Percentiles rank a stretch among this genome's conserved stretches.
Evolutionary conservation across 2,888 invertebrate species (phyloP).

Genomic region (Phanerotoma sp.): DNA sequence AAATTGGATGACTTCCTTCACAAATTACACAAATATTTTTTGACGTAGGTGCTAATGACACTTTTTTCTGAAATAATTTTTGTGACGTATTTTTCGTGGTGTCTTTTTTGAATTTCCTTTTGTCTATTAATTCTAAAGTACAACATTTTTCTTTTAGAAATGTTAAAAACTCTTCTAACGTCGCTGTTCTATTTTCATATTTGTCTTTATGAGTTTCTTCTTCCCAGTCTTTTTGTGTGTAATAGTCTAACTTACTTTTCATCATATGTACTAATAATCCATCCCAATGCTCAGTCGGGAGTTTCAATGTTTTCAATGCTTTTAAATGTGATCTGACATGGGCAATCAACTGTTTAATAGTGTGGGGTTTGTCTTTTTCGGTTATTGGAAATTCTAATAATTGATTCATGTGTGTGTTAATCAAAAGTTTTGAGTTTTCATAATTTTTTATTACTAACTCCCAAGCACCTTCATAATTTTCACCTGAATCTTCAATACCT

Average conservation of each 20-base stretch:
- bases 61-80: too few species aligned
- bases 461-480: slow-evolving; percentile 20
- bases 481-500: slow-evolving; percentile 9
- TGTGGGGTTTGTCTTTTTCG: slow-evolving; percentile 18
- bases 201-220: slow-evolving; percentile 18
- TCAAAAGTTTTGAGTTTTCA: slow-evolving; percentile 13
- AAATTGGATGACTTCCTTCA: too few species aligned
- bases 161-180: slow-evolving; percentile 18
- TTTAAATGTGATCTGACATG: slow-evolving; percentile 31
- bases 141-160: slow-evolving; percentile 20
- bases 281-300: slow-evolving; percentile 37
- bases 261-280: slow-evolving; percentile 34
- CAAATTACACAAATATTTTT: too few species aligned
- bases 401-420: slow-evolving; percentile 22
- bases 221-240: slow-evolving; percentile 35
- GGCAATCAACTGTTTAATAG: slow-evolving; percentile 29
- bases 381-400: slow-evolving; percentile 21
- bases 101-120: not conserved
- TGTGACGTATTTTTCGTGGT: too few species aligned
- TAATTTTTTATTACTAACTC: slow-evolving; percentile 17
- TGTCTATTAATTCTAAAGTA: slow-evolving; percentile 16
- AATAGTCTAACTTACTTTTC: slow-evolving; percentile 32
- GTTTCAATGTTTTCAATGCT: slow-evolving; percentile 31
- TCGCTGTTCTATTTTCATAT: slow-evolving; percentile 14
- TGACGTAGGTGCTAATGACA: too few species aligned